Evolutionary conservation across 2,888 invertebrate genomes (phyloP).

Genomic region (Melitaea athalia): DNA sequence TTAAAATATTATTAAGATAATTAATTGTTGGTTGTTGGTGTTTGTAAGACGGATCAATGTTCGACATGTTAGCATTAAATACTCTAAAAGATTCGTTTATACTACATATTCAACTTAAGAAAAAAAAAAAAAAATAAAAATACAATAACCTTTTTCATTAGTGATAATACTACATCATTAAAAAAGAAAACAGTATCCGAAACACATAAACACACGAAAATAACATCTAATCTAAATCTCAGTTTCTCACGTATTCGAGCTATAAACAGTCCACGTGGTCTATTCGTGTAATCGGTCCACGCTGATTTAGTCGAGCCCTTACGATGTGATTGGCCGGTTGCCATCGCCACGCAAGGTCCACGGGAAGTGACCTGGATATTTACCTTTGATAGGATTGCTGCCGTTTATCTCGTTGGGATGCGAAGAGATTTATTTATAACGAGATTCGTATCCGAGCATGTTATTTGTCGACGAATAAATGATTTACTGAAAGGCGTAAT

Average conservation of each 20-base stretch:
- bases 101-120: too few relatives aligned
- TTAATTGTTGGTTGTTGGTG: too few relatives aligned
- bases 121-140: too few relatives aligned
- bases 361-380: constrained; percentile 35
- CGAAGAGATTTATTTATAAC: background rate
- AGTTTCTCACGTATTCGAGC: background rate
- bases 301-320: constrained; percentile 29
- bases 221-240: background rate
- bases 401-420: background rate
- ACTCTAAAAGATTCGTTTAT: too few relatives aligned
- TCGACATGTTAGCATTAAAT: too few relatives aligned
- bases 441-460: background rate
- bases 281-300: constrained; percentile 28
- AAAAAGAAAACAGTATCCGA: background rate
- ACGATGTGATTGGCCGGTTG: constrained; percentile 26
- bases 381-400: constrained; percentile 16
- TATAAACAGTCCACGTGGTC: constrained; percentile 15
- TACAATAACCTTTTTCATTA: too few relatives aligned
- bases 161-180: background rate
- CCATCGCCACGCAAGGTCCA: constrained; percentile 35
- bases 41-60: too few relatives aligned
- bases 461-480: too few relatives aligned
- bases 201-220: background rate
- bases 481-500: too few relatives aligned
- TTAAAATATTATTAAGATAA: too few relatives aligned